These are phyloP conservation scores for Opisthocomus hoazin DNA, from an alignment of 2,113 vertebrate genomes.

Conservation along the genomic window DNA sequence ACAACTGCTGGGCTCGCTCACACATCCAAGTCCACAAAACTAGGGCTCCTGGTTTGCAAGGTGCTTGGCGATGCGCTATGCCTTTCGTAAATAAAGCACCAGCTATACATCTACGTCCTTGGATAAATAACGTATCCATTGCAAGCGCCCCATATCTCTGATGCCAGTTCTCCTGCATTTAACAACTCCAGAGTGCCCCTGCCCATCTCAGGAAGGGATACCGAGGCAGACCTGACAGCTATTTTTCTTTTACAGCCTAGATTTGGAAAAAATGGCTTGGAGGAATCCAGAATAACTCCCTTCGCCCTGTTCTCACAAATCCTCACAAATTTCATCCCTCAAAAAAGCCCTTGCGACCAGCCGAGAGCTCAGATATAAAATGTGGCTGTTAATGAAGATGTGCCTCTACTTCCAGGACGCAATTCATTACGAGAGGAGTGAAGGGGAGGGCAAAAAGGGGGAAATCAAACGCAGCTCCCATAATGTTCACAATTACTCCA, in stretches of 20 bases:
- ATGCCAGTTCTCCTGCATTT: not conserved
- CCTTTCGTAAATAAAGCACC: not conserved
- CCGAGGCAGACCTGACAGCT: rapidly evolving
- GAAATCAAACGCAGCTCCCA: not conserved
- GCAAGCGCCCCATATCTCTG: not conserved
- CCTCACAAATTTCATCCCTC: not conserved
- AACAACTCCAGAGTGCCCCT: not conserved
- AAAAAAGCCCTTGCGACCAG: not conserved
- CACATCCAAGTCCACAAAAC: not conserved
- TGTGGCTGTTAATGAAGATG: not conserved
- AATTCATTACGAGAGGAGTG: not conserved
- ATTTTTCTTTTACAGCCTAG: not conserved
- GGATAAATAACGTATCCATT: not conserved
- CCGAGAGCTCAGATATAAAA: not conserved
- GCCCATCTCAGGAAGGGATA: not conserved
- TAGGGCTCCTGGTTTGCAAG: not conserved
- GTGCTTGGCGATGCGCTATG: not conserved
- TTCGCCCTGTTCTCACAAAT: not conserved
- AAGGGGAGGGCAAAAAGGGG: not conserved
- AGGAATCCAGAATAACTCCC: not conserved
- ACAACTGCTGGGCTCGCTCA: not conserved
- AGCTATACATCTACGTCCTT: not conserved
- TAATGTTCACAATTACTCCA: conserved; percentile 17
- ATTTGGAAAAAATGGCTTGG: not conserved
- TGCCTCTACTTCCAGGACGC: not conserved